Percentiles rank a stretch among this genome's conserved stretches.
phyloP scores from a whole-genome alignment of 2,888 invertebrate species.

The Microplitis manilae region DNA sequence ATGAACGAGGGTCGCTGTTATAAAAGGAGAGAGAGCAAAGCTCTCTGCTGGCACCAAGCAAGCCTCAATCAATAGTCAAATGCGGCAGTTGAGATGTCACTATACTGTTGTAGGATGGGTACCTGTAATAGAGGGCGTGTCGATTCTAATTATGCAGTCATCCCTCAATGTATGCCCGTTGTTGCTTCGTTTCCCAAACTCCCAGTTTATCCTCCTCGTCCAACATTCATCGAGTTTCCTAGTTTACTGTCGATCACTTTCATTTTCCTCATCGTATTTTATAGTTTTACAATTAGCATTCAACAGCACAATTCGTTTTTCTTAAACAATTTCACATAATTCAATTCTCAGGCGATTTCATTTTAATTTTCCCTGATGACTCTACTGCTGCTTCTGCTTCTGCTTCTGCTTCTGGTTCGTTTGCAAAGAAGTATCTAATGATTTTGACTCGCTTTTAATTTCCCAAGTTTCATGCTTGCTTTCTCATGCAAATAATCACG shows the following conservation, averaged over 20 bases:
- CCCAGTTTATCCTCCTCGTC: slow-evolving; percentile 38
- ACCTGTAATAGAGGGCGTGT: slow-evolving; percentile 56
- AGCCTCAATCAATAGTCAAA: slow-evolving; percentile 57
- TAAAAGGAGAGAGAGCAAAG: slow-evolving; percentile 5
- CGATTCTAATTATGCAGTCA: slow-evolving; percentile 56
- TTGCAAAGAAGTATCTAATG: not conserved
- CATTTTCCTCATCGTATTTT: not conserved
- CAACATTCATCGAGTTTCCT: not conserved
- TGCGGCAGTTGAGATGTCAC: slow-evolving; percentile 56
- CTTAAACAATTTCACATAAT: not conserved
- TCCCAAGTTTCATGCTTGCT: slow-evolving; percentile 33
- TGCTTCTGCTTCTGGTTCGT: not conserved
- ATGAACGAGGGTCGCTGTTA: slow-evolving; percentile 36
- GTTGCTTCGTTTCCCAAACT: slow-evolving; percentile 46
- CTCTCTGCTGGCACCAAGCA: slow-evolving; percentile 27
- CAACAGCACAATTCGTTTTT: not conserved
- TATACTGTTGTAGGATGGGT: slow-evolving; percentile 44
- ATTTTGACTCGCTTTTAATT: slow-evolving; percentile 30
- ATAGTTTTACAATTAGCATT: not conserved
- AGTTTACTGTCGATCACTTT: not conserved
- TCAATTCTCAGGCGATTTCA: not conserved
- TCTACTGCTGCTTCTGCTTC: not conserved
- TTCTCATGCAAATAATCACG: slow-evolving; percentile 50
- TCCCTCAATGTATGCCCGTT: slow-evolving; percentile 51
- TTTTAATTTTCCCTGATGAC: not conserved